These are phyloP conservation scores for Dolomedes plantarius DNA, from an alignment of 2,888 invertebrate genomes.

Conservation along the genomic window DNA sequence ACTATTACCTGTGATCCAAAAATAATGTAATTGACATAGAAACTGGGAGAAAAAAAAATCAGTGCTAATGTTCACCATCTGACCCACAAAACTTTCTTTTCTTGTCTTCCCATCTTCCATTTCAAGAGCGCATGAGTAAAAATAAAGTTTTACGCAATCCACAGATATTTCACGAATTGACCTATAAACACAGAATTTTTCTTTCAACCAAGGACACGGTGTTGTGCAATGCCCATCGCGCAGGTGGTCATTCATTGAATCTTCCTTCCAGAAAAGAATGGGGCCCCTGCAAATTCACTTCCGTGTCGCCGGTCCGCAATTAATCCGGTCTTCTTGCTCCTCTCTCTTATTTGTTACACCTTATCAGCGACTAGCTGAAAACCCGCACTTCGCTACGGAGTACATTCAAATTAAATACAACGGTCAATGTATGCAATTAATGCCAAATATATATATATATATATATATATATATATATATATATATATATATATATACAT, in stretches of 20 bases:
- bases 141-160: neutral
- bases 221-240: neutral
- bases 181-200: constrained; percentile 1
- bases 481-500: too few species aligned
- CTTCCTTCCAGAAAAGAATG: neutral
- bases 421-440: too few species aligned
- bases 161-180: neutral
- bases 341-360: neutral
- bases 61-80: too few species aligned
- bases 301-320: neutral
- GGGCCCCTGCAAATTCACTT: neutral
- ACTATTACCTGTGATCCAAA: too few species aligned
- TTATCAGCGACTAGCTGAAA: neutral
- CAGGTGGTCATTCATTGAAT: neutral
- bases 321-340: neutral
- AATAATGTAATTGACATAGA: too few species aligned
- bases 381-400: too few species aligned
- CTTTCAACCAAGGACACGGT: neutral
- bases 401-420: too few species aligned
- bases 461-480: too few species aligned
- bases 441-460: too few species aligned
- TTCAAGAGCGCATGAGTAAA: neutral
- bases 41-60: too few species aligned
- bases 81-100: too few species aligned
- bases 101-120: neutral